Percentiles rank a stretch among this genome's conserved stretches.
Conservation (phyloP, 2,113 vertebrate genomes). For the Phalacrocorax carbo region DNA sequence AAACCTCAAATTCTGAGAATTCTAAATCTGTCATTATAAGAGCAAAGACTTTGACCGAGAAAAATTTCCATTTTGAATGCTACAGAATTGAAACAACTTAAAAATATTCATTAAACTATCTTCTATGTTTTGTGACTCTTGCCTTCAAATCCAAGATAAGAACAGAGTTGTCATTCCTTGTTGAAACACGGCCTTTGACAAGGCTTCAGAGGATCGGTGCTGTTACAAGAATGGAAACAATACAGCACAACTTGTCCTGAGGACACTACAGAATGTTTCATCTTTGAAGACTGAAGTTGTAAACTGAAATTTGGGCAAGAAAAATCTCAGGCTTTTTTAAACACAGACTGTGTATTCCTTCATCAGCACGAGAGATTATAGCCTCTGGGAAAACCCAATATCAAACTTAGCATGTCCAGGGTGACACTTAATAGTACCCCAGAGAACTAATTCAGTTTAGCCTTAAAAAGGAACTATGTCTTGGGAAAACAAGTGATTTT, state of each 20-base stretch:
- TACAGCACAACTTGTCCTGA: not conserved
- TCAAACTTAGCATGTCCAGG: not conserved
- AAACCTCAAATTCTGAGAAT: not conserved
- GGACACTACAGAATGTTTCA: not conserved
- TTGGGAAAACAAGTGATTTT: not conserved
- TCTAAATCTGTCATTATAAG: not conserved
- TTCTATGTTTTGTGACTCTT: not conserved
- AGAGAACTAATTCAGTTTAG: not conserved
- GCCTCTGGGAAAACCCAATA: not conserved
- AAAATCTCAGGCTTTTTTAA: not conserved
- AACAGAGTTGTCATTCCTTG: not conserved
- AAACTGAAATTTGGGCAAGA: not conserved
- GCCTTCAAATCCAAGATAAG: not conserved
- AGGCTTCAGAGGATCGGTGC: not conserved
- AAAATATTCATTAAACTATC: not conserved
- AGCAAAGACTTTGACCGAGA: not conserved
- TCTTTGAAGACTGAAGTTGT: not conserved
- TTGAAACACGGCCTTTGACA: conserved; percentile 16
- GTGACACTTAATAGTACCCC: not conserved
- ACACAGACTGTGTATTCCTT: not conserved
- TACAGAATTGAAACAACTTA: not conserved
- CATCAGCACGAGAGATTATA: not conserved
- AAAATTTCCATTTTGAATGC: not conserved
- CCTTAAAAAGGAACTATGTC: not conserved
- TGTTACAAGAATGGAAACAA: not conserved